Evolutionary conservation across 2,888 invertebrate species (phyloP), one percentile per base, ranked within the genome.

Genomic region (Brenthis daphne): DNA sequence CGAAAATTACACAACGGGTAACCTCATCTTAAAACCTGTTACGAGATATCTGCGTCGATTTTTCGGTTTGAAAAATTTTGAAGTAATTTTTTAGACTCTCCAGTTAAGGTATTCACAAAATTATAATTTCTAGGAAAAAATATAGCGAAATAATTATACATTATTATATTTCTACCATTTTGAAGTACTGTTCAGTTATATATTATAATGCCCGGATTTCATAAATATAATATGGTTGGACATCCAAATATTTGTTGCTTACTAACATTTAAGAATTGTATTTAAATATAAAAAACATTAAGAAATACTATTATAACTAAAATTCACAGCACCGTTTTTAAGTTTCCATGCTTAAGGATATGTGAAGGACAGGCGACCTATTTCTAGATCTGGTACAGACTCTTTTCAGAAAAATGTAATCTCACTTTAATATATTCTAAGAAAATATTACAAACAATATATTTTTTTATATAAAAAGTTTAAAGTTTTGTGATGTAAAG

Each of bases 331-430:
- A 11, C 43, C n/a, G 33, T 63, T 43, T 54, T 53, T 20, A 14
- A 54, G 20, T 11, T 20, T 54, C 53, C 43, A 37, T 43, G n/a
- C 16, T 53, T 43, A 53, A 63, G 63, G 63, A 63, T n/a, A 37
- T 8, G 20, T 63, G 54, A 63, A 54, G 53, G 43, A 63, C 13
- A 63, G 20, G 63, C 43, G 63, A 54, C 63, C 63, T 43, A 63
- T n/a, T 53, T 63, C 20, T 60, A 50, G 48, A 33, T 11, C 8
- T 37, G 6, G 1, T 37, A 37, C 37, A 43, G 37, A 8, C 37
- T 43, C 37, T 11, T 43, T 11, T 43, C 0, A 43, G 37, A 43
- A 11, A 43, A 8, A 43, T 43, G 11, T 43, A 43, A 11, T 43
- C 37, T 43, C 2, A 43, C 8, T 8, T 37, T 37, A 1, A 37